Base-by-base conservation (phyloP, 2,113 vertebrate species). In the Tretioscincus oriximinensis region DNA sequence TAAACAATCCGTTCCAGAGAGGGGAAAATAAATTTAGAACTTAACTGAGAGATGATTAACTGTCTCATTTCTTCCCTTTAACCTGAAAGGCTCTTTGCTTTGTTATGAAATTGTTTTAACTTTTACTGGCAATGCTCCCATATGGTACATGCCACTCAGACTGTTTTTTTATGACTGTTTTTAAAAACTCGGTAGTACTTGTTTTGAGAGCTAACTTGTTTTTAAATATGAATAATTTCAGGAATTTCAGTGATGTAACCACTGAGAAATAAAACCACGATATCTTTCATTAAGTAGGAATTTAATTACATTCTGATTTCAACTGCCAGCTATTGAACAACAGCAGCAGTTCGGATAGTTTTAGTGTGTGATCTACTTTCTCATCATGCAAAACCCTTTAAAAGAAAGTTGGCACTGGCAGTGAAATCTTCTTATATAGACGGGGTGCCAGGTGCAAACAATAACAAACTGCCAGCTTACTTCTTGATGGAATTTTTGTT, bases 361-460 rank as follows among this genome's bases (percentile, higher is more conserved):
- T 78, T 28, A 86, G 73, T 84, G 67, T 2, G 18, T 83, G 80
- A 67, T 88, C 80, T 31, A 22, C 86, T 90, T 92, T 90, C 90
- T 88, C 88, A 92, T 91, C 83, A 87, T 81, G 76, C 76, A 81
- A 68, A 69, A 51, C 76, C 26, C 58, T 88, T 89, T 88, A 77
- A 93, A 93, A 84, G 81, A 87, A 93, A 92, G 14, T 91, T 94
- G 81, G 66, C 88, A 89, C 88, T 87, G 88, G 87, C 84, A 87
- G 28, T 28, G 70, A 88, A 93, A 93, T 80, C 72, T 5, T 88
- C 91, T 89, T 91, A 89, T 93, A 41, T 41, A 41, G 35, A 41
- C n/a, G 35, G 35, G 35, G 35, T 41, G 35, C 35, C 35, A 41
- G 35, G 35, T 41, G 35, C 35, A 41, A 41, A 41, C 5, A 41